A percentile compares a stretch with the other conserved stretches of the same genome.
Evolutionary conservation across 2,113 vertebrate genomes (phyloP).

Genomic region (Pelecanoides urinatrix): DNA sequence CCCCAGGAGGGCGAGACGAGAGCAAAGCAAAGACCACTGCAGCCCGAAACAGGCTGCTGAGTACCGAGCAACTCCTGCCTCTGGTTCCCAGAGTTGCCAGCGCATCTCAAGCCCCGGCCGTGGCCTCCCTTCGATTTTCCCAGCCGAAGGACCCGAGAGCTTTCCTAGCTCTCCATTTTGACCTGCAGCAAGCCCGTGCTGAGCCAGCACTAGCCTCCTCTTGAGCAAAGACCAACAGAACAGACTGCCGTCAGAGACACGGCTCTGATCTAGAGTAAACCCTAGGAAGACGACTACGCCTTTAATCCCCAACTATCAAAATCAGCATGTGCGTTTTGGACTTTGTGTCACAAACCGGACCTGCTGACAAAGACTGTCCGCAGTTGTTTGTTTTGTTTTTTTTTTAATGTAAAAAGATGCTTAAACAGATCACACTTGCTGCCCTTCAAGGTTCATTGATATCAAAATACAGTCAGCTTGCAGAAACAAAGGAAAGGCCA

Average conservation of each 20-base stretch:
- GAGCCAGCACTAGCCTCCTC: background rate
- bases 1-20: background rate
- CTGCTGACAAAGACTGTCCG: background rate
- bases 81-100: background rate
- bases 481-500: conserved; percentile 24
- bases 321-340: background rate
- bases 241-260: background rate
- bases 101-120: rapidly evolving
- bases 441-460: background rate
- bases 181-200: background rate
- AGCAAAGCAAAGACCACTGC: background rate
- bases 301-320: background rate
- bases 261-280: background rate
- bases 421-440: background rate
- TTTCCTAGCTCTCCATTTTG: background rate
- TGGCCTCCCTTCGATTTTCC: background rate
- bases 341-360: background rate
- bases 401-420: background rate
- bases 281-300: rapidly evolving
- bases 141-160: background rate
- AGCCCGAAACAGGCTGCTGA: background rate
- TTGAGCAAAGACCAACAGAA: background rate
- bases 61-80: background rate
- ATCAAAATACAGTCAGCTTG: background rate
- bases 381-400: too few species aligned